Evolutionary conservation across 2,113 vertebrate species (phyloP).

Genomic region (Thamnophis sirtalis): DNA sequence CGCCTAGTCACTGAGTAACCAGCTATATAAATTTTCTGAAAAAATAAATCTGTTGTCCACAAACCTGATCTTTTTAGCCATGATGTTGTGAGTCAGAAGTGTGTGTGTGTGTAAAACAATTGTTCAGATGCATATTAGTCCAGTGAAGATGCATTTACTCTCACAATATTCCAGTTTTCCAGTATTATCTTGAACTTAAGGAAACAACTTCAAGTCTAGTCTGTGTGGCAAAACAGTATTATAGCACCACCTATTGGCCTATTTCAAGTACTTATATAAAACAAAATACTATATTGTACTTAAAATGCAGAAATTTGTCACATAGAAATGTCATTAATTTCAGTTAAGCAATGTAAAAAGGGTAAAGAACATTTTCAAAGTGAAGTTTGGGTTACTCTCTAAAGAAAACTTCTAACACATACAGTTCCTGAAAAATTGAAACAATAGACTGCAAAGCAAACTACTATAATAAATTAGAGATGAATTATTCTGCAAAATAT

Average conservation of each 20-base stretch:
- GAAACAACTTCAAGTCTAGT: neutral
- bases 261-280: neutral
- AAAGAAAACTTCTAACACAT: neutral
- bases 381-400: neutral
- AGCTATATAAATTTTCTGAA: neutral
- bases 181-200: neutral
- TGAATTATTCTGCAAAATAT: neutral
- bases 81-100: neutral
- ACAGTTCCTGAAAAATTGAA: neutral
- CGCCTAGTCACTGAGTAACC: neutral
- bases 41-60: neutral
- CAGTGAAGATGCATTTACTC: neutral
- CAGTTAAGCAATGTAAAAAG: neutral
- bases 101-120: slow-evolving; percentile 4
- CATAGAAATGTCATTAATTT: neutral
- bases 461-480: neutral
- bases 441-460: neutral
- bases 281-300: neutral
- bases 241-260: slow-evolving; percentile 64
- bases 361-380: accelerated
- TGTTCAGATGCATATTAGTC: neutral
- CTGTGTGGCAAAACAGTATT: slow-evolving; percentile 21
- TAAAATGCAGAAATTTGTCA: neutral
- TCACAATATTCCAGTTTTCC: neutral
- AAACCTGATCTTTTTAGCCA: neutral